Base-by-base conservation (phyloP, 2,113 vertebrate genomes). In the Charadrius vociferus region DNA sequence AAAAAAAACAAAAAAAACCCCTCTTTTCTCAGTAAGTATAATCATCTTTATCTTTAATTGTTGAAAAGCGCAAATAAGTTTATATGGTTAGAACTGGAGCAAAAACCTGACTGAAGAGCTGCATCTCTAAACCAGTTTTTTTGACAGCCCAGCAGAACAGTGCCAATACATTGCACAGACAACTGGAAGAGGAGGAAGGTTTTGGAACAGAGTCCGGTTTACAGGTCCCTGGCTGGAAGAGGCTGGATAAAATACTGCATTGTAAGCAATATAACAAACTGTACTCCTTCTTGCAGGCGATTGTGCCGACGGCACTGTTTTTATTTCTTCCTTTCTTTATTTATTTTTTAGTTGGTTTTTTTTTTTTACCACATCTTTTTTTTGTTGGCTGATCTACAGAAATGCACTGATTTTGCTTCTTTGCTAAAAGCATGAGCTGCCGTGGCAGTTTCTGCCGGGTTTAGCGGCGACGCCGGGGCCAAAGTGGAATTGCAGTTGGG, bases 191-290 rank as follows among this genome's bases (percentile, higher is more conserved):
- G 98, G 98, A 98, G 98, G 98, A 98, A 98, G 97, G 98, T 98
- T 98, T 98, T 98, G 98, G 98, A 98, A 97, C 98, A 98, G 98
- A 98, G 98, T 97, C 98, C 98, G 93, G 98, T 98, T 98, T 98
- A 98, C 98, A 98, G 98, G 98, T 98, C 98, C 98, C 96, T 98
- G 98, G 98, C 98, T 98, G 98, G 98, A 98, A 98, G 98, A 98
- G 98, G 98, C 98, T 98, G 98, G 98, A 98, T 98, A 98, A 98
- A 98, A 98, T 98, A 98, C 98, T 98, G 98, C 98, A 98, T 98
- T 98, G 98, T 98, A 98, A 98, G 98, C 98, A 98, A 98, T 98
- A 98, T 97, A 97, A 98, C 98, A 98, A 98, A 98, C 98, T 98
- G 98, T 98, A 98, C 96, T 97, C 96, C 97, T 98, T 97, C 97